Conservation (phyloP, 2,888 invertebrate genomes). For the Epistrophella euchroma region DNA sequence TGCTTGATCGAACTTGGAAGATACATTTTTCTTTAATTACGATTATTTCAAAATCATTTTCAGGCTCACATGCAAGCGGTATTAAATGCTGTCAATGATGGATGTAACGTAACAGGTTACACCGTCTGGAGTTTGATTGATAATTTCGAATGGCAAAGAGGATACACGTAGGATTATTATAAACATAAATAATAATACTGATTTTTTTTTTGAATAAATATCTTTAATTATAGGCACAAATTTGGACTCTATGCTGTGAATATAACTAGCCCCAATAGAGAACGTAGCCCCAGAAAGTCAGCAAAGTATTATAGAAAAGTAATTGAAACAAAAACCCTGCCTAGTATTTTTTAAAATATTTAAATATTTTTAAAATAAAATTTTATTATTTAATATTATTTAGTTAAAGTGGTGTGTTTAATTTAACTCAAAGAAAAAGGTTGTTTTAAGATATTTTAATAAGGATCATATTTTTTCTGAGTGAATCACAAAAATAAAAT, state of each 20-base stretch:
- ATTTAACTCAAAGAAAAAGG: conserved; percentile 79
- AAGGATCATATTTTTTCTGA: no score
- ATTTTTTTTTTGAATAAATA: background rate
- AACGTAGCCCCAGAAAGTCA: conserved; percentile 87
- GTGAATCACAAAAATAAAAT: no score
- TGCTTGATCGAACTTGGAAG: background rate
- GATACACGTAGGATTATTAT: conserved; percentile 78
- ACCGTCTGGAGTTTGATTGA: conserved; percentile 80
- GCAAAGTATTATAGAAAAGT: conserved; percentile 85
- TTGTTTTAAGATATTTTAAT: no score
- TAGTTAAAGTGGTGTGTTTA: background rate
- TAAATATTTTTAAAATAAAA: conserved; percentile 29
- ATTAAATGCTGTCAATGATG: conserved; percentile 78
- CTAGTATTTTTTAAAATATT: conserved; percentile 45
- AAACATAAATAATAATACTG: background rate
- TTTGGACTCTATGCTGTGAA: conserved; percentile 90
- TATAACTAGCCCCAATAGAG: conserved; percentile 85
- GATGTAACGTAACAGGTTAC: conserved; percentile 79
- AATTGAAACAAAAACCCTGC: conserved; percentile 80
- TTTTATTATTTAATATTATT: conserved; percentile 29
- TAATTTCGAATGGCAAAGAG: conserved; percentile 80
- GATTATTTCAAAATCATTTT: conserved; percentile 78
- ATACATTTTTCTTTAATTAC: background rate
- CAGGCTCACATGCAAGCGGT: conserved; percentile 79
- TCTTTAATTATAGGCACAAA: conserved; percentile 84